Evolutionary conservation across 2,113 vertebrate genomes (phyloP), one percentile per base, ranked within the genome.

Genomic region (Apteryx owenii): DNA sequence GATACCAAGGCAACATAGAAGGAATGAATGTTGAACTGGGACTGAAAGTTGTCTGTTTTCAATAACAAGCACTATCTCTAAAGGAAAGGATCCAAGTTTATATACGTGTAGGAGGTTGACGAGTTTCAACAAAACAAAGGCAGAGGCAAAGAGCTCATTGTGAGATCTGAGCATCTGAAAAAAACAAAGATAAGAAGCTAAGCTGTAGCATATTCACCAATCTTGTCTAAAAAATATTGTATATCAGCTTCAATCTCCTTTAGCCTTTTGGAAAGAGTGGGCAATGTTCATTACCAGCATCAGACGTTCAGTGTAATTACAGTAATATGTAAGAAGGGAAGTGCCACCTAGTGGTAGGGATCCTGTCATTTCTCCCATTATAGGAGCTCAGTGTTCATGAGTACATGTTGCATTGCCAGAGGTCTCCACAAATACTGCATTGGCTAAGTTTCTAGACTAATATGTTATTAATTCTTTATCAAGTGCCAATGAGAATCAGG

Each of bases 281-380:
- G 61, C 28, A 18, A 1, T 3, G 51, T 8, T 89, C 85, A 77
- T 94, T 89, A 94, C 72, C 12, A 20, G 66, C 80, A 13, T 38
- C 76, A 44, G 85, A 4, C 22, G 25, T 5, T 58, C 2, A 14
- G 25, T 18, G 54, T 97, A 96, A 97, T 98, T 94, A 85, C 28
- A 0, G 68, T 90, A 93, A 93, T 94, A 93, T 79, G 61, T 51
- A 89, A 91, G 94, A 95, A 82, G 82, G 86, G 91, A 97, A 96
- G 93, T 84, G 94, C 96, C 97, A 98, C 93, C 97, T 97, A 94
- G 96, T 42, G 97, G 97, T 71, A 44, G 21, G 53, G 76, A 71
- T 40, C n/a, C 68, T 12, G 79, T 29, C 14, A 3, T 58, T 58
- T 62, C 62, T 20, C 42, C 3, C 31, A 38, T 15, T 16, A 23